These are phyloP conservation scores for Tetramorium bicarinatum DNA, from an alignment of 2,888 invertebrate genomes.

Conservation along the genomic window DNA sequence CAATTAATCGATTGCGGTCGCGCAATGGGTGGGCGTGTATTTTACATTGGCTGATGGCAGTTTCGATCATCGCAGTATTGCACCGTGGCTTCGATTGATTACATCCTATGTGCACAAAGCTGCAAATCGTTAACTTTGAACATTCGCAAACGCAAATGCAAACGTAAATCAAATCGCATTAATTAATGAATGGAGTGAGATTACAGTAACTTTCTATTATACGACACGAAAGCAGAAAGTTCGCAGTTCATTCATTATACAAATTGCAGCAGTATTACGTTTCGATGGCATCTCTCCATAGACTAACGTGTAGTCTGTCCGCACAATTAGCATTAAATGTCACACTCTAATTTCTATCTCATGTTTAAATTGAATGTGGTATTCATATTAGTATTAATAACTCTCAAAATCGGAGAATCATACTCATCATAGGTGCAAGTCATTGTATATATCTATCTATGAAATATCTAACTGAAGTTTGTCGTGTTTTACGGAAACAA, in stretches of 20 bases:
- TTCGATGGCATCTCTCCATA: conserved; percentile 17
- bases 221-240: conserved; percentile 10
- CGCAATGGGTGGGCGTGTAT: neutral
- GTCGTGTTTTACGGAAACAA: conserved; percentile 19
- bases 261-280: conserved; percentile 22
- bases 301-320: neutral
- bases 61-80: conserved; percentile 26
- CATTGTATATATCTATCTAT: neutral
- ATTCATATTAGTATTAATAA: conserved; percentile 38
- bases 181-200: conserved; percentile 39
- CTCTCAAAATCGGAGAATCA: conserved; percentile 13
- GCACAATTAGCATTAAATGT: conserved; percentile 42
- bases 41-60: conserved; percentile 31
- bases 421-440: neutral
- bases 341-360: conserved; percentile 32
- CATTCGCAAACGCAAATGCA: conserved; percentile 20
- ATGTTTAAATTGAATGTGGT: conserved; percentile 16
- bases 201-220: conserved; percentile 30
- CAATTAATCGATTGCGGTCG: conserved; percentile 50
- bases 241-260: conserved; percentile 46
- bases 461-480: conserved; percentile 7
- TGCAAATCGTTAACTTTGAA: conserved; percentile 47
- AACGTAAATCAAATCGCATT: conserved; percentile 47
- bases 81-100: conserved; percentile 41
- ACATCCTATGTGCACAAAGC: conserved; percentile 27